These are phyloP conservation scores for Parazoanthus swiftii DNA, from an alignment of 92 coral and sea anemone species.

Conservation along the genomic window DNA sequence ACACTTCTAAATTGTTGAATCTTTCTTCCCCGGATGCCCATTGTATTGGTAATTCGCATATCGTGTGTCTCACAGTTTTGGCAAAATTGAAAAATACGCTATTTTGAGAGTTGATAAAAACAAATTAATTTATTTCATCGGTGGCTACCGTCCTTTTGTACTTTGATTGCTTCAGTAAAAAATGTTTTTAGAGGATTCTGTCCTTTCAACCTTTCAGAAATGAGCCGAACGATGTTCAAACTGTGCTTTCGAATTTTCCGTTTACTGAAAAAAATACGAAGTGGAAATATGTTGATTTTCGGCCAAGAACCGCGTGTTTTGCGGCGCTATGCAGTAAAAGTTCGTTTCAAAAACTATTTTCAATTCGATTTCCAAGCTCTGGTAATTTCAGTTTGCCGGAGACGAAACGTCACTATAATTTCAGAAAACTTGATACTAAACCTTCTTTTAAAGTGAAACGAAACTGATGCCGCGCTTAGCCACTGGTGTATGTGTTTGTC, in stretches of 20 bases:
- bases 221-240: too few relatives aligned
- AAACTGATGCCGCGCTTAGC: neutral
- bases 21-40: neutral
- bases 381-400: neutral
- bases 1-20: neutral
- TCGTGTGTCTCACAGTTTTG: neutral
- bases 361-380: neutral
- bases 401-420: too few relatives aligned
- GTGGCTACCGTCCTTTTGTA: neutral
- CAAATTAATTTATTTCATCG: conserved; percentile 26
- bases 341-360: too few relatives aligned
- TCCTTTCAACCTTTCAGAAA: neutral
- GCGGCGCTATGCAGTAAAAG: neutral
- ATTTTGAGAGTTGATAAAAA: neutral
- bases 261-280: neutral
- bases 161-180: neutral
- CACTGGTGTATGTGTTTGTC: neutral
- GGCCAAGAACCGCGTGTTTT: neutral
- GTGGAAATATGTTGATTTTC: neutral
- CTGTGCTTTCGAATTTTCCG: neutral
- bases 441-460: neutral
- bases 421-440: neutral
- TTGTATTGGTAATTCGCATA: neutral
- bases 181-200: neutral
- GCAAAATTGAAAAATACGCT: neutral